These are phyloP conservation scores for Diadegma fenestrale DNA, from an alignment of 2,888 invertebrate genomes.

Conservation along the genomic window DNA sequence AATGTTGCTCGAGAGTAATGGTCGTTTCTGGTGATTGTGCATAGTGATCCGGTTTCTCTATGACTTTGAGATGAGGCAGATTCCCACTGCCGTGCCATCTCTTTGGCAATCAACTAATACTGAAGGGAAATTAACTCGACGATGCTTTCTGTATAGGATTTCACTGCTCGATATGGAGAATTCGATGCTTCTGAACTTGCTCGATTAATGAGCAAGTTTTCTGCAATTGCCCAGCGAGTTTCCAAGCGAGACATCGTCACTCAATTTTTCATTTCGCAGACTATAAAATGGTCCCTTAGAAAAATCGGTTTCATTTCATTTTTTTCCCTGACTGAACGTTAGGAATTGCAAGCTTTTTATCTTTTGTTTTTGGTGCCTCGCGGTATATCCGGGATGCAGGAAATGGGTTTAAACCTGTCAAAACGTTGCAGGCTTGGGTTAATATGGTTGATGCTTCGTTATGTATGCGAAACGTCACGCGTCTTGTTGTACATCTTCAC, in stretches of 20 bases:
- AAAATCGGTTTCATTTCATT: background rate
- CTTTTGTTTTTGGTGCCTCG: background rate
- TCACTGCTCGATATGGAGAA: conserved; percentile 34
- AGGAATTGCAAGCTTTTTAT: background rate
- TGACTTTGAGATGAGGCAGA: conserved; percentile 44
- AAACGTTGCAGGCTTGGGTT: conserved; percentile 55
- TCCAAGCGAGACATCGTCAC: conserved; percentile 20
- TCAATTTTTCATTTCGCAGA: no score
- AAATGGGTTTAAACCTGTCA: conserved; percentile 37
- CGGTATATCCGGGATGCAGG: background rate
- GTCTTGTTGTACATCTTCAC: conserved; percentile 46
- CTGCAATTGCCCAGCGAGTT: background rate
- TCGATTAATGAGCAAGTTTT: conserved; percentile 54
- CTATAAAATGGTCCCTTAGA: no score
- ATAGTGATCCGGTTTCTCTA: conserved; percentile 37
- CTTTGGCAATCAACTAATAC: conserved; percentile 60
- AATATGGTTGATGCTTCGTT: conserved; percentile 65
- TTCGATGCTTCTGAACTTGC: conserved; percentile 52
- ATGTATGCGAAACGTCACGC: conserved; percentile 63
- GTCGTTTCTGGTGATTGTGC: conserved; percentile 3
- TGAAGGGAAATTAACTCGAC: conserved; percentile 43
- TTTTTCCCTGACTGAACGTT: background rate
- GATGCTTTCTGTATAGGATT: conserved; percentile 47
- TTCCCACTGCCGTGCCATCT: conserved; percentile 54
- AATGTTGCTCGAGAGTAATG: conserved; percentile 37